These are phyloP conservation scores for Acanthiza pusilla DNA, from an alignment of 2,797 vertebrate genomes.

Conservation along the genomic window DNA sequence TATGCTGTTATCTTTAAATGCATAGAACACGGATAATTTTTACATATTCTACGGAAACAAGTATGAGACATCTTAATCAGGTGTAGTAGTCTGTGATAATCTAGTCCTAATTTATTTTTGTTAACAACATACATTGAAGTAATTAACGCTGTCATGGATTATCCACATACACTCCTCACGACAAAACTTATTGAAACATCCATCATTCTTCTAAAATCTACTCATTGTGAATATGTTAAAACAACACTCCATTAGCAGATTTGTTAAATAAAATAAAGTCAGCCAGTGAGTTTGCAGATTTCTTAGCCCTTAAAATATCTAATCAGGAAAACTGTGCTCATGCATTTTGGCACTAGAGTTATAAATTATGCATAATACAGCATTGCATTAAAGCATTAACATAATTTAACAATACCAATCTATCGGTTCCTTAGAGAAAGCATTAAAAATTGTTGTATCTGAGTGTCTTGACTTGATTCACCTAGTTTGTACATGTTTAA, in stretches of 20 bases:
- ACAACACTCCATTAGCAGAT: neutral
- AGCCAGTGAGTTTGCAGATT: constrained; percentile 39
- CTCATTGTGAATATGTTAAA: constrained; percentile 1
- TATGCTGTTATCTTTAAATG: constrained; percentile 43
- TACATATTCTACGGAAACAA: constrained; percentile 29
- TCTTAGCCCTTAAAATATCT: constrained; percentile 47
- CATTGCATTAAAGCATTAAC: constrained; percentile 65
- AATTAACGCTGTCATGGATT: neutral
- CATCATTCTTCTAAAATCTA: neutral
- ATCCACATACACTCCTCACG: neutral
- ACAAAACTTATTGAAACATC: neutral
- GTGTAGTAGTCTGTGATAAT: constrained; percentile 49
- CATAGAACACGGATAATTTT: constrained; percentile 31
- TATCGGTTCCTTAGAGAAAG: constrained; percentile 28
- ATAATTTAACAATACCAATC: constrained; percentile 51
- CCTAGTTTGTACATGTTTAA: neutral
- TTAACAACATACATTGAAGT: constrained; percentile 2
- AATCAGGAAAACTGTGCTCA: constrained; percentile 35
- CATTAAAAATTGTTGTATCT: neutral
- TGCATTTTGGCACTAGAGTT: constrained; percentile 44
- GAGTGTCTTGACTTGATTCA: neutral
- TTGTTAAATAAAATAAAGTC: constrained; percentile 47
- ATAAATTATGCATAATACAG: constrained; percentile 62
- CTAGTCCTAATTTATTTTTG: constrained; percentile 4
- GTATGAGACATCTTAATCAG: constrained; percentile 55